Evolutionary conservation across 2,797 vertebrate species (phyloP), one percentile per base, ranked within the genome.

Genomic region (Coregonus sp.): DNA sequence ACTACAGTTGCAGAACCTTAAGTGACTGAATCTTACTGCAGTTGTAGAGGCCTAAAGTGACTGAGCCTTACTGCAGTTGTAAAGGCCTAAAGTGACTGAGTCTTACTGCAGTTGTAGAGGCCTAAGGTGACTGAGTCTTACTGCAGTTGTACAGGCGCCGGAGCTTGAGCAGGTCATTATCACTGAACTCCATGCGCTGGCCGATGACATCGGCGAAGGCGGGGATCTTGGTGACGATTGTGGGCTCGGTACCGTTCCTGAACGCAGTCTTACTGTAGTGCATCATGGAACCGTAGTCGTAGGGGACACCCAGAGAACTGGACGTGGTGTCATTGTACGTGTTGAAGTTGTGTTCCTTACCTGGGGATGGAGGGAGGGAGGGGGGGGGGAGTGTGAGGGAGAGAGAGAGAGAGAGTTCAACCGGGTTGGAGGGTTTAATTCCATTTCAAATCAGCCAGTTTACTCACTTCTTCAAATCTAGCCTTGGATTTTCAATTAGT

Each of bases 201-300:
- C 97, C 97, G 9, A 99, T 98, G 67, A 99, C 94, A 1, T 97
- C 93, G 29, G 90, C 93, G 86, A 98, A 99, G 1, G 93, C 92
- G 0, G 94, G 87, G 82, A 98, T 96, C 76, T 93, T 96, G 70
- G 97, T 98, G 84, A 98, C 2, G 0, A 99, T 99, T 73, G 98
- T 99, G 78, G 97, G 92, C 73, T 96, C 92, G 0, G 84, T 88
- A 33, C 95, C 96, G 0, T 94, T 47, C 40, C 40, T 47, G 40
- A 99, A 99, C 1, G 97, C 94, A 0, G 75, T 96, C 90, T 97
- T 96, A 72, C 96, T 95, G 67, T 99, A 99, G 91, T 99, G 97
- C 98, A 99, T 97, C 88, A 99, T 95, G 33, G 97, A 99, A 4
- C 88, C 94, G 40, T 99, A 99, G 86, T 99, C 97, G 3, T 99